phyloP scores from a whole-genome alignment of 2,888 invertebrate species.

The Mellilla xanthometata region DNA sequence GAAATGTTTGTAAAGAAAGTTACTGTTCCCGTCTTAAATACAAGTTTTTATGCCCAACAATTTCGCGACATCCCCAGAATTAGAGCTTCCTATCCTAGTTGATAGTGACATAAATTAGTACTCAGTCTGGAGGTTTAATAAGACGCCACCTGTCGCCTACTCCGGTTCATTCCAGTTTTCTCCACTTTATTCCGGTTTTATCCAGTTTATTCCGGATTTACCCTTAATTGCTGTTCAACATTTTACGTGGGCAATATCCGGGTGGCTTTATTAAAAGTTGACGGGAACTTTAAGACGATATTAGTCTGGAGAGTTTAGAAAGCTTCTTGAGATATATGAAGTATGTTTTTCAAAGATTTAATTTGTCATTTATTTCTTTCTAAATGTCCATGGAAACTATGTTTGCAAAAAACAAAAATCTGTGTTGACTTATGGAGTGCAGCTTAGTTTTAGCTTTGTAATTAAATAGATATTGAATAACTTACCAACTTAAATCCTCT shows the following conservation, averaged over 20 bases:
- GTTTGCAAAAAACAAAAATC: no score
- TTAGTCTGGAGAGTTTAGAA: background rate
- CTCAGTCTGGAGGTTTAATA: conserved; percentile 59
- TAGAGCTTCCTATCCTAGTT: conserved; percentile 20
- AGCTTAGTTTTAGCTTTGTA: no score
- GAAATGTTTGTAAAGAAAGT: no score
- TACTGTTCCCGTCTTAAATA: conserved; percentile 4
- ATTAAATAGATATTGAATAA: no score
- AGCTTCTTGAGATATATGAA: background rate
- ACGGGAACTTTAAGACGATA: conserved; percentile 3
- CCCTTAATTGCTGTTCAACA: conserved; percentile 60
- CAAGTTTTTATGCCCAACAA: conserved; percentile 9
- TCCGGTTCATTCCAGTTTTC: conserved; percentile 30
- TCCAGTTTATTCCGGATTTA: conserved; percentile 42
- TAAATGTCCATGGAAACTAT: no score
- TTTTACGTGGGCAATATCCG: conserved; percentile 36
- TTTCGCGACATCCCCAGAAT: conserved; percentile 12
- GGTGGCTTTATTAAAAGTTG: conserved; percentile 31
- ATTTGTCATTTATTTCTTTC: no score
- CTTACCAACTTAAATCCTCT: no score
- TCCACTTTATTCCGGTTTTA: conserved; percentile 4
- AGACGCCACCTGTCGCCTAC: conserved; percentile 67
- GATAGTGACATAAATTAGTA: conserved; percentile 56
- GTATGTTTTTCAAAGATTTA: no score
- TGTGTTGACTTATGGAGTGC: no score